Conservation (phyloP, 2,888 invertebrate genomes). For the Amphipyra berbera region DNA sequence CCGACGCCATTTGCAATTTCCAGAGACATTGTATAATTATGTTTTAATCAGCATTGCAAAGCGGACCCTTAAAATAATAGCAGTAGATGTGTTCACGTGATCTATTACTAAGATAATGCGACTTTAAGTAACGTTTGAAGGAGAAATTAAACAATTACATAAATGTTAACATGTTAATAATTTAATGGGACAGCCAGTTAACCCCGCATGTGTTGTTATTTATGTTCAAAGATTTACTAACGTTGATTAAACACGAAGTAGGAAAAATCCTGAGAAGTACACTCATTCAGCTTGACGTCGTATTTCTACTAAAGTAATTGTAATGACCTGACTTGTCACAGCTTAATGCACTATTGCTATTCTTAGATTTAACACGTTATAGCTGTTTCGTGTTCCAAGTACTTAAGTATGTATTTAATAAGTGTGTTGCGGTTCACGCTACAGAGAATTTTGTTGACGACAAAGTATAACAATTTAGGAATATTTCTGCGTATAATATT, state of each 20-base stretch:
- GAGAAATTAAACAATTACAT: background rate
- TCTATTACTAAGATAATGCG: background rate
- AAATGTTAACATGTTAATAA: background rate
- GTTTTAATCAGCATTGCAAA: background rate
- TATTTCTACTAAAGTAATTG: slow-evolving; percentile 18
- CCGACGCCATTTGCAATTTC: slow-evolving; percentile 8
- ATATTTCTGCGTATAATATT: background rate
- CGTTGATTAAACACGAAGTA: background rate
- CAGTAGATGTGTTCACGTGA: too few relatives aligned
- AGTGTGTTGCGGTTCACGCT: background rate
- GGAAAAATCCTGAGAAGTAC: background rate
- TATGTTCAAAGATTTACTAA: background rate
- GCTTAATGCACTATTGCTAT: slow-evolving; percentile 11
- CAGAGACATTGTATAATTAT: background rate
- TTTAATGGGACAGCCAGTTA: background rate
- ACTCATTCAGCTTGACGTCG: slow-evolving; percentile 2
- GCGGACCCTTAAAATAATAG: too few relatives aligned
- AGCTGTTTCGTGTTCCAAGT: background rate
- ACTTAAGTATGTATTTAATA: background rate
- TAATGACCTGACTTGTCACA: slow-evolving; percentile 14
- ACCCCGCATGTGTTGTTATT: background rate
- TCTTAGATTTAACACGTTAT: background rate
- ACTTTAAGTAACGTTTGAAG: background rate
- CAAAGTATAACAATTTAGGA: background rate
- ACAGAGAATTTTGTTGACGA: background rate